Evolutionary conservation across 2,888 invertebrate genomes (phyloP), one percentile per base, ranked within the genome.

Genomic region (Pycnomerus fuliginosus): DNA sequence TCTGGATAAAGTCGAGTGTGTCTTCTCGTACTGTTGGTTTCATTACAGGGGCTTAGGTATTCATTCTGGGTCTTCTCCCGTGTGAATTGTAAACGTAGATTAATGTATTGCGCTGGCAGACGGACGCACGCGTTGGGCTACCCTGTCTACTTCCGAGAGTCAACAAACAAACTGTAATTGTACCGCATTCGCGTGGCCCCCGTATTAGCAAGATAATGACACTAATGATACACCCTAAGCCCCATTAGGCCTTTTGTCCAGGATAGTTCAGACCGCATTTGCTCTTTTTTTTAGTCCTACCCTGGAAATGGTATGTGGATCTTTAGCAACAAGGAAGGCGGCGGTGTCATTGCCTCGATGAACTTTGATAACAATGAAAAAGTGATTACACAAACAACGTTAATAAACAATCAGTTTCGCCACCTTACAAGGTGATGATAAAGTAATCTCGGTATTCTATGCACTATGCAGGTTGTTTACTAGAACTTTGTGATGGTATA

Each of bases 61-160:
- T n/a, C 13, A 27, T 7, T 20, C 5, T 4, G 41, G 34, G 42
- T 22, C 33, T 15, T 40, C 25, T 42, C 46, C 46, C 46, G 30
- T 46, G 46, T 36, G 46, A 46, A 46, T 46, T 42, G 46, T 42
- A 46, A 46, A 46, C 46, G 46, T 46, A 46, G 46, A 46, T 46
- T 42, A 46, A 46, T 46, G 44, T 35, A 39, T 35, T 45, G 30
- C 30, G 17, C 35, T 16, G 27, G 17, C 39, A 16, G 32, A 38
- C 37, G 13, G 44, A 32, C 37, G 38, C 44, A 38, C 41, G 45
- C 45, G 45, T 35, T 30, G 24, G 12, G 14, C 27, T 24, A 28
- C 16, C 44, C 23, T 13, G 16, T 17, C 30, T 34, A 29, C 25
- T 38, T 2, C 13, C 37, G 33, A n/a, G n/a, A 42, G 42, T 42